Evolutionary conservation across 2,797 vertebrate species (phyloP).

Genomic region (Choloepus didactylus): DNA sequence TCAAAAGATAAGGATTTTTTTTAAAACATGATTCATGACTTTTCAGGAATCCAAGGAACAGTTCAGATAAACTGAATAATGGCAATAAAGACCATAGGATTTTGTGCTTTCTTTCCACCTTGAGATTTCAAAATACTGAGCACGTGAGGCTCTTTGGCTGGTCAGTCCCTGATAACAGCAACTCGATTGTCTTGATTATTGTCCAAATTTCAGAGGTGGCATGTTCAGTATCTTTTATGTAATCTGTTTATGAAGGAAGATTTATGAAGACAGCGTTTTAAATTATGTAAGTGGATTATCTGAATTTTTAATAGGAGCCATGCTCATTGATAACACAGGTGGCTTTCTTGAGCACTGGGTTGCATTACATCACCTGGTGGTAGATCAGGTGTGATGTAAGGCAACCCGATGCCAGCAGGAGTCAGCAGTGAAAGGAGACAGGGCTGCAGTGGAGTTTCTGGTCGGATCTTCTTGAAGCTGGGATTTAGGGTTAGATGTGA

Average conservation of each 20-base stretch:
- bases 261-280: neutral
- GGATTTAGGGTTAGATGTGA: neutral
- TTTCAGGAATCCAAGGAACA: neutral
- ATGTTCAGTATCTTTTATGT: slow-evolving; percentile 30
- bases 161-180: neutral
- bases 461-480: neutral
- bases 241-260: slow-evolving; percentile 11
- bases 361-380: slow-evolving; percentile 58
- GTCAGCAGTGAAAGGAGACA: neutral
- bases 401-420: neutral
- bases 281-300: slow-evolving; percentile 66
- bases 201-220: neutral
- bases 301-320: slow-evolving; percentile 70
- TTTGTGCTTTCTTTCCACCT: slow-evolving; percentile 58
- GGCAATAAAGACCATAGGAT: slow-evolving; percentile 11
- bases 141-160: neutral
- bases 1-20: slow-evolving; percentile 4
- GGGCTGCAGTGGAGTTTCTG: neutral
- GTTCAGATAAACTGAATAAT: slow-evolving; percentile 21
- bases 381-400: slow-evolving; percentile 46
- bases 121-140: slow-evolving; percentile 53
- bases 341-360: neutral
- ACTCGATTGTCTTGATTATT: neutral
- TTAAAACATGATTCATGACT: neutral
- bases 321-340: slow-evolving; percentile 12